Evolutionary conservation across 2,888 invertebrate species (phyloP).

Genomic region (Podabrus alpinus): DNA sequence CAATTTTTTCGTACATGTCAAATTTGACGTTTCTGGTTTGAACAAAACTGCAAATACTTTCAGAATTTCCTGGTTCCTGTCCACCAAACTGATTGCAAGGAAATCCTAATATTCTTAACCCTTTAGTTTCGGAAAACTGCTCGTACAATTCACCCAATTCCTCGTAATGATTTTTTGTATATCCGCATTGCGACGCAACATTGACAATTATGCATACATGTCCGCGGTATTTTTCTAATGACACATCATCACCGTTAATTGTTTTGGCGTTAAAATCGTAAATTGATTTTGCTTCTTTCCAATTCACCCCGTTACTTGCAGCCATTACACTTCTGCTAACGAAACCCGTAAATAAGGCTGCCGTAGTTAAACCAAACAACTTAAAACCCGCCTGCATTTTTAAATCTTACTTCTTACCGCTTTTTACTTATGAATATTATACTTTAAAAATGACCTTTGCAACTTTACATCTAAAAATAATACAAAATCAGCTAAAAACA

Average conservation of each 20-base stretch:
- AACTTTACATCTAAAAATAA: neutral
- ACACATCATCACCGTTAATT: conserved; percentile 81
- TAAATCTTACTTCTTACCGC: neutral
- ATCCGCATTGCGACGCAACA: conserved; percentile 88
- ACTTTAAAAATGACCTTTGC: neutral
- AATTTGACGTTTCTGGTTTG: conserved; percentile 67
- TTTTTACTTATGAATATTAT: neutral
- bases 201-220: conserved; percentile 87
- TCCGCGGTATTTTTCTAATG: conserved; percentile 78
- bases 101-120: conserved; percentile 80
- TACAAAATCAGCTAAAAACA: neutral
- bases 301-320: conserved; percentile 53
- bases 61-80: conserved; percentile 69
- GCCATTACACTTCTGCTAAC: neutral
- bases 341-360: neutral
- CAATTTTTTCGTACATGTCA: conserved; percentile 74
- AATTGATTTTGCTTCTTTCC: conserved; percentile 72
- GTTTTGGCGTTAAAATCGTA: conserved; percentile 82
- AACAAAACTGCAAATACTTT: conserved; percentile 68
- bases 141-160: conserved; percentile 78
- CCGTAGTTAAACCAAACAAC: neutral
- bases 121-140: conserved; percentile 72
- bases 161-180: conserved; percentile 81
- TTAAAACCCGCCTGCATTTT: neutral
- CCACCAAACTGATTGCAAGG: conserved; percentile 87